Base-by-base conservation (phyloP, 2,113 vertebrate species). In the Ctenodactylus gundi region DNA sequence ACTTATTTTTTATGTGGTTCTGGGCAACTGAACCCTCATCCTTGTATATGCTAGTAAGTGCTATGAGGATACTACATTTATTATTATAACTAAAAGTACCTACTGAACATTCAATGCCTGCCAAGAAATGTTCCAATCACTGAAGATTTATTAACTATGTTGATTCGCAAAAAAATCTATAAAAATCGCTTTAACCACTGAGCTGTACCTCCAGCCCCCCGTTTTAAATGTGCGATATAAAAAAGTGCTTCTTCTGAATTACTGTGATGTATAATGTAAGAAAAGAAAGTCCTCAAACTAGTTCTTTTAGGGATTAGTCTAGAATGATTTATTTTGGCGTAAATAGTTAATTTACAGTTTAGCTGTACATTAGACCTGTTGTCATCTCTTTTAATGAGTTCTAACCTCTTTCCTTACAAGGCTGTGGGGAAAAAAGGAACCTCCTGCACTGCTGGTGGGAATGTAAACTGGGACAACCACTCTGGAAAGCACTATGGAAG, bases 61-160 rank as follows among this genome's bases (percentile, higher is more conserved):
- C 67, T 76, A 77, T 41, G 34, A 88, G 5, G 75, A 75, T n/a
- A 95, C 27, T 21, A 21, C 44, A 53, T 77, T 29, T n/a, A 55
- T 88, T 80, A 94, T 64, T 82, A 60, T 60, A 73, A 90, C 76
- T 23, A 90, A 46, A 90, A 58, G 31, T 29, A 87, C 73, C 62
- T 44, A 44, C 29, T 5, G 44, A 41, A 11, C 36, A 93, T 14
- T 94, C 80, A 46, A 13, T 92, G 18, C 67, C 27, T 81, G 46
- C 39, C 60, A 91, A 18, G 29, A 25, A 85, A 86, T 18, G 5
- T 67, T 57, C 49, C 55, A 36, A 70, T 85, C 53, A 77, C 7
- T 88, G 85, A 88, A 86, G 76, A 85, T 72, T 34, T 51, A 57
- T 41, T 39, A 64, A 76, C 21, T 86, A 57, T 12, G 84, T 78